phyloP scores from a whole-genome alignment of 1,140 invertebrate genomes.

The Eciton burchellii region DNA sequence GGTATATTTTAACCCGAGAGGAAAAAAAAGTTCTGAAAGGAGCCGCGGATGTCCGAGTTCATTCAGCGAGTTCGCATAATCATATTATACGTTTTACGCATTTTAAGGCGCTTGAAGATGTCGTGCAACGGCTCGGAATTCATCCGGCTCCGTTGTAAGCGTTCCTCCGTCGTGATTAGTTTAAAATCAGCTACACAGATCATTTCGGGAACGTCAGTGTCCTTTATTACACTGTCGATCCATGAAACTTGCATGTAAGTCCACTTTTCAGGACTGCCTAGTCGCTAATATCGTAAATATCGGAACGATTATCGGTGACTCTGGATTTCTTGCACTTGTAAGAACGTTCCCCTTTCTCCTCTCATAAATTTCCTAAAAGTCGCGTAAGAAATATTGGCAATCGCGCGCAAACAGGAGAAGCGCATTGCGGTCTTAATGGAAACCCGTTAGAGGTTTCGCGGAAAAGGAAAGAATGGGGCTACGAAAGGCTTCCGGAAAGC shows the following conservation, averaged over 20 bases:
- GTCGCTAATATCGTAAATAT: not conserved
- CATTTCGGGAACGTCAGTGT: not conserved
- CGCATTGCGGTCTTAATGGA: constrained; percentile 72
- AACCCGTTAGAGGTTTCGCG: constrained; percentile 73
- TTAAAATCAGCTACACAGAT: constrained; percentile 17
- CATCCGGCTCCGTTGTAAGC: not conserved
- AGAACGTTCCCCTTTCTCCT: not conserved
- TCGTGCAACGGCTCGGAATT: constrained; percentile 37
- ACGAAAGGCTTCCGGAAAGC: not conserved
- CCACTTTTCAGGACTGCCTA: not conserved
- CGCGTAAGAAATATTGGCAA: constrained; percentile 33
- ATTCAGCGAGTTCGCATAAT: constrained; percentile 34
- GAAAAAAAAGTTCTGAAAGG: constrained; percentile 36
- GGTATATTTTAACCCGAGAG: constrained; percentile 54
- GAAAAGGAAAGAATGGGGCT: constrained; percentile 18
- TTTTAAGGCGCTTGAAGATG: constrained; percentile 34
- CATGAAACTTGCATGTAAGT: not conserved
- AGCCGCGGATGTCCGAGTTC: constrained; percentile 38
- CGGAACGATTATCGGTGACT: not conserved
- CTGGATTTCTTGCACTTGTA: not conserved
- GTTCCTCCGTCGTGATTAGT: constrained; percentile 4
- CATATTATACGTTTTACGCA: constrained; percentile 31
- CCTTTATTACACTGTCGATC: not conserved
- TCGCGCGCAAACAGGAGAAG: constrained; percentile 29
- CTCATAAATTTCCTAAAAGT: not conserved